Base-by-base conservation (phyloP, 2,113 vertebrate species). In the Paratilapia polleni region DNA sequence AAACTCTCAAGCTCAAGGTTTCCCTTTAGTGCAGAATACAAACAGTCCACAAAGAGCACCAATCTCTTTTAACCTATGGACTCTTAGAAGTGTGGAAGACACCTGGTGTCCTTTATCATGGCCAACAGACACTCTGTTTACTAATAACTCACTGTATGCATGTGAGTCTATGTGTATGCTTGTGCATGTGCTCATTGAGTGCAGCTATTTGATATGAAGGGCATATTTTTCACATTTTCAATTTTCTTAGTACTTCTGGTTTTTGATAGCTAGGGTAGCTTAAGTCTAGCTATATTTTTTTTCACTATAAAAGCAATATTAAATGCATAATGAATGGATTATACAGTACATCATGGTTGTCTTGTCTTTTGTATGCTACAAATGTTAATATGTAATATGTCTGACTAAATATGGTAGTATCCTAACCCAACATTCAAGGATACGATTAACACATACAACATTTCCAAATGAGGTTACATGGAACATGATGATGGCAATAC, bases 1-100 rank as follows among this genome's bases (percentile, higher is more conserved):
- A 75, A 43, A 79, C 49, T 64, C 34, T 82, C 49, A 57, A 73
- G 77, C 87, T 89, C 84, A 93, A 88, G 82, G 91, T 86, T 94
- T 87, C 31, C 64, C 74, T 89, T 80, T 31, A 43, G 73, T 85
- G 83, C 57, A 57, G 54, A 83, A 86, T 83, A 78, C 76, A 83
- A 78, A 84, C 19, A 26, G 31, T 79, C 81, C 78, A 36, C 28
- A 61, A 82, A 83, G 75, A 28, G n/a, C 4, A 34, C 41, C 38
- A 24, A 58, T 47, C 41, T 20, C 26, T 82, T 82, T 80, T 58
- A 49, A 82, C 20, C 22, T 76, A 88, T 84, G 83, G 83, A 86
- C 62, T 61, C 61, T 63, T 14, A 73, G 59, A 82, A 64, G 41
- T 15, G 66, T 76, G 60, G 57, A 80, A 81, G 13, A 83, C 84